phyloP scores from a whole-genome alignment of 1,140 invertebrate genomes.

The Melanaphis sacchari region DNA sequence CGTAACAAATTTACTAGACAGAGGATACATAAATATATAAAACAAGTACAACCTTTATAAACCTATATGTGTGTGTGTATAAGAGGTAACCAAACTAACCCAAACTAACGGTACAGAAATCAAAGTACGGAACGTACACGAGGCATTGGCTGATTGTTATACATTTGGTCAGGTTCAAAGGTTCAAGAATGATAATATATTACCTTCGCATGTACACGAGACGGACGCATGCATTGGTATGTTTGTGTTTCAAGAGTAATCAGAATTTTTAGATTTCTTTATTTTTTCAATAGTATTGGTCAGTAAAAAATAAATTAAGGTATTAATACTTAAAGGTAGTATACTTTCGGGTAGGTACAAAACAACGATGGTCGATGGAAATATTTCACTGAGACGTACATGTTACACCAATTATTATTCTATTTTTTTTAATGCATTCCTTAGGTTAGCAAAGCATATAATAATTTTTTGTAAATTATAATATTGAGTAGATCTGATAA shows the following conservation, averaged over 20 bases:
- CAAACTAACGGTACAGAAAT: not conserved
- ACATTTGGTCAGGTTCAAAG: not conserved
- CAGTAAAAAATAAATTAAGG: not conserved
- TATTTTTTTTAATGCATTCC: not conserved
- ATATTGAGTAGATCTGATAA: not conserved
- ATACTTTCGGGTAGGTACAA: not conserved
- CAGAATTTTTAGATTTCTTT: not conserved
- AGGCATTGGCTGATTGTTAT: not conserved
- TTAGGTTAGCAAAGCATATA: not conserved
- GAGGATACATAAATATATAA: not conserved
- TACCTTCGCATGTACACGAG: not conserved
- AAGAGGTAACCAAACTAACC: not conserved
- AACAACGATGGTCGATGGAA: not conserved
- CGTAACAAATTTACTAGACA: not conserved
- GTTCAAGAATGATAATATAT: not conserved
- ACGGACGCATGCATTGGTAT: not conserved
- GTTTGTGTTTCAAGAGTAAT: not conserved
- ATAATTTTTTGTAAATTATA: not conserved
- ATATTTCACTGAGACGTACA: not conserved
- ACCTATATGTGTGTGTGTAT: not conserved
- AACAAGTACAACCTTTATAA: not conserved
- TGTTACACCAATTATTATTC: not conserved
- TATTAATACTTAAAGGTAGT: too few species aligned
- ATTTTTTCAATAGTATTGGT: not conserved
- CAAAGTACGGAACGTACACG: not conserved